A percentile compares a stretch with the other conserved stretches of the same genome.
Conservation (phyloP, 2,888 invertebrate genomes). For the Apamea monoglypha region DNA sequence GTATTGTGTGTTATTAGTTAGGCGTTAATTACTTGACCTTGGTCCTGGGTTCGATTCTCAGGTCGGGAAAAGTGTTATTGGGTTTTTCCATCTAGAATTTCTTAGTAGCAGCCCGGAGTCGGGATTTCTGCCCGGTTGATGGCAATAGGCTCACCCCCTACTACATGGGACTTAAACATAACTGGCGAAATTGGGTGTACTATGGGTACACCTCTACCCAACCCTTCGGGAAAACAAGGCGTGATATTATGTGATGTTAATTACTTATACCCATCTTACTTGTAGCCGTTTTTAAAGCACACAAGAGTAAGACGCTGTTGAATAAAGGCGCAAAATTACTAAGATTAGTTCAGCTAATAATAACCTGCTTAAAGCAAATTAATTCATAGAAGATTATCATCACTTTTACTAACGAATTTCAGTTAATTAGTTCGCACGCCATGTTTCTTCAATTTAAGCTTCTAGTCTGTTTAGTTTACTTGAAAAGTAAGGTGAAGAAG, state of each 20-base stretch:
- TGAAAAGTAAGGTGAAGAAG: background rate
- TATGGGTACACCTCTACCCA: background rate
- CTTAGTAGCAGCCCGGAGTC: background rate
- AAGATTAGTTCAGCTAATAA: background rate
- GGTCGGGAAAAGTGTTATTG: background rate
- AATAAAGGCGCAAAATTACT: background rate
- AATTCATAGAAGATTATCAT: background rate
- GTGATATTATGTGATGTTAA: background rate
- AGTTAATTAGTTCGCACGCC: background rate
- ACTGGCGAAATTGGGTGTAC: background rate
- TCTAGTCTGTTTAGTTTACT: background rate
- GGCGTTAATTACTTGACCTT: background rate
- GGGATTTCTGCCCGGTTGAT: background rate
- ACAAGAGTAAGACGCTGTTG: background rate
- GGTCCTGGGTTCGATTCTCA: background rate
- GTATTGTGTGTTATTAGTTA: background rate
- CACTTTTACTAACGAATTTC: background rate
- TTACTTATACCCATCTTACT: background rate
- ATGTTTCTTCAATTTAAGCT: background rate
- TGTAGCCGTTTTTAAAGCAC: background rate
- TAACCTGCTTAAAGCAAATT: background rate
- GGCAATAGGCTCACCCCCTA: rapidly evolving
- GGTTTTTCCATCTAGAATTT: background rate
- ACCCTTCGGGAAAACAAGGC: background rate
- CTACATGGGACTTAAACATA: background rate